These are phyloP conservation scores for Acanthurus tractus DNA, from an alignment of 2,797 vertebrate species.

Conservation along the genomic window DNA sequence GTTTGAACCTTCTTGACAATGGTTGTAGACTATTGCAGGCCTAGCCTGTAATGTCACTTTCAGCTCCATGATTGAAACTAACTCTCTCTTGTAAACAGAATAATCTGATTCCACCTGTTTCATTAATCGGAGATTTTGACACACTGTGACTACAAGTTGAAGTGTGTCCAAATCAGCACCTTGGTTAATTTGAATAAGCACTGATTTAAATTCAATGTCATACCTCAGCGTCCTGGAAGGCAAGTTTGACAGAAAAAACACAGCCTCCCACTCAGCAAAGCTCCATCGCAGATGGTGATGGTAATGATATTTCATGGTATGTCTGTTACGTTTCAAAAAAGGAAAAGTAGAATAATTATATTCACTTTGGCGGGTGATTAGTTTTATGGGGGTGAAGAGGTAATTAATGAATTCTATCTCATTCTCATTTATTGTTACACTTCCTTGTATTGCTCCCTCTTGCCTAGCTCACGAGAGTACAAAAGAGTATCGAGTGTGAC, in stretches of 20 bases:
- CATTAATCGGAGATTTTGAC: conserved; percentile 43
- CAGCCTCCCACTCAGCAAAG: conserved; percentile 69
- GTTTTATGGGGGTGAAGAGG: conserved; percentile 78
- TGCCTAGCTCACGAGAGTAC: conserved; percentile 68
- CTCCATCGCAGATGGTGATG: conserved; percentile 68
- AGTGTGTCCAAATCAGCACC: conserved; percentile 68
- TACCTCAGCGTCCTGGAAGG: conserved; percentile 69
- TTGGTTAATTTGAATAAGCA: conserved; percentile 77
- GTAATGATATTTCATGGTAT: conserved; percentile 81
- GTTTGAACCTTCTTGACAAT: conserved; percentile 11
- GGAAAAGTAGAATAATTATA: conserved; percentile 78
- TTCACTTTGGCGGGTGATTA: conserved; percentile 80
- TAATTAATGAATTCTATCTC: conserved; percentile 81
- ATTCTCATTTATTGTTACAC: conserved; percentile 76
- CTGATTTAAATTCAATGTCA: conserved; percentile 78
- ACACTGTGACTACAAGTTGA: conserved; percentile 32
- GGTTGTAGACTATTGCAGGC: neutral
- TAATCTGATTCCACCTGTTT: conserved; percentile 64
- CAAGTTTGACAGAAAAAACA: conserved; percentile 75
- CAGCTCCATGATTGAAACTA: conserved; percentile 40
- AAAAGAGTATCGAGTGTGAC: conserved; percentile 74
- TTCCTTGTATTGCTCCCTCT: conserved; percentile 69
- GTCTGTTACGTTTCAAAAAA: conserved; percentile 77
- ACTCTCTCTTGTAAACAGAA: conserved; percentile 48
- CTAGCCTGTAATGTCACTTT: conserved; percentile 42